phyloP scores from a whole-genome alignment of 2,888 invertebrate genomes.

The Leptopterna dolabrata region DNA sequence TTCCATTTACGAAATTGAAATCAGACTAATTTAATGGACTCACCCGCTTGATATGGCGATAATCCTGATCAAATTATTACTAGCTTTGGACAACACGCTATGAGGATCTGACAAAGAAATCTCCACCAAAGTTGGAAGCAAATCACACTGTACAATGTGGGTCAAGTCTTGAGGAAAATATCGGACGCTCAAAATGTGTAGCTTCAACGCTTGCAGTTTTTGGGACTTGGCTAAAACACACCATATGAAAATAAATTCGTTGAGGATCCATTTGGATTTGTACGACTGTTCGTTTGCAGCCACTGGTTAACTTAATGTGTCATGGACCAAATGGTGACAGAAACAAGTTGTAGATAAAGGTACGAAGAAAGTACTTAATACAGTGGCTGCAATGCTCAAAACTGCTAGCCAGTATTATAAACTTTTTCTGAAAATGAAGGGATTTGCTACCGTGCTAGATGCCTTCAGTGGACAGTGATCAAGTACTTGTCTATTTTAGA shows the following conservation, averaged over 20 bases:
- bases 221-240: conserved; percentile 57
- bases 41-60: conserved; percentile 71
- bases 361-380: no score
- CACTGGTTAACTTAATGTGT: neutral
- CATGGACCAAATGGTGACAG: neutral
- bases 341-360: no score
- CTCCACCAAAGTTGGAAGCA: conserved; percentile 69
- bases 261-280: neutral
- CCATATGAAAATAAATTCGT: neutral
- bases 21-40: conserved; percentile 57
- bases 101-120: conserved; percentile 64
- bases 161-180: conserved; percentile 71
- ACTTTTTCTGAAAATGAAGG: no score
- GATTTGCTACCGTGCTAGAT: no score
- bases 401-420: no score
- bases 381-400: no score
- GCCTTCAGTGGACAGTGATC: no score
- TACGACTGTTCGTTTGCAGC: no score
- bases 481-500: no score
- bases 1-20: no score
- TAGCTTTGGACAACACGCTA: conserved; percentile 68
- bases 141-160: conserved; percentile 71
- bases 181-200: conserved; percentile 71
- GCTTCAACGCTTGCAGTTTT: conserved; percentile 67
- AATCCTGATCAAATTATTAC: conserved; percentile 71